These are phyloP conservation scores for Zingel zingel DNA, from an alignment of 2,113 vertebrate species.

Conservation along the genomic window DNA sequence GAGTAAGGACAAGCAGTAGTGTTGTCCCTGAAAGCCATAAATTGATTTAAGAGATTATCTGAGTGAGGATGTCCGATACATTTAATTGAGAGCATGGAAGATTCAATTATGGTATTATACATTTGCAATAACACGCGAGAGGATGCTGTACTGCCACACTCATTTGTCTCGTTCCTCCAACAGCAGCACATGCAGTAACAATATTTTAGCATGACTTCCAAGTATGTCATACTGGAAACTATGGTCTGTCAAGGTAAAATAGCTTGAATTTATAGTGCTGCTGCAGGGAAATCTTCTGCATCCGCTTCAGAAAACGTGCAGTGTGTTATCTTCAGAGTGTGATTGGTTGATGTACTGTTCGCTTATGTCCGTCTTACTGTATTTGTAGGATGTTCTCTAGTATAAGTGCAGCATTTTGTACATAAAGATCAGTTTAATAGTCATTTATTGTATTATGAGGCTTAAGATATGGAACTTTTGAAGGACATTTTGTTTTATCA, in stretches of 20 bases:
- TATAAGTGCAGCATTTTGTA: constrained; percentile 50
- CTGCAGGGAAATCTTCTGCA: constrained; percentile 28
- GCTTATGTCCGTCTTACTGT: constrained; percentile 26
- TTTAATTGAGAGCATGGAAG: constrained; percentile 2
- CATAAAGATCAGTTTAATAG: constrained; percentile 40
- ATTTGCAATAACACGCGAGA: constrained; percentile 60
- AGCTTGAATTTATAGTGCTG: constrained; percentile 36
- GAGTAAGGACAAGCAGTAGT: constrained; percentile 5
- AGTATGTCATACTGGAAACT: constrained; percentile 21
- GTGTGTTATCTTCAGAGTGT: constrained; percentile 21
- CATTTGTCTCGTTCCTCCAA: background rate
- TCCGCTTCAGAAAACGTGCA: constrained; percentile 25
- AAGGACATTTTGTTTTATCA: constrained; percentile 68
- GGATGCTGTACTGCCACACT: constrained; percentile 24
- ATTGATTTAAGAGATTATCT: constrained; percentile 8
- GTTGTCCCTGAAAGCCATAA: constrained; percentile 24
- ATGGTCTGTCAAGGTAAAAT: background rate
- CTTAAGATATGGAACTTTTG: constrained; percentile 46
- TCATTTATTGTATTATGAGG: constrained; percentile 46
- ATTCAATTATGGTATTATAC: background rate
- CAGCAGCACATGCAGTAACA: constrained; percentile 13
- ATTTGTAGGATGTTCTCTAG: constrained; percentile 50
- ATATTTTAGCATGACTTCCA: constrained; percentile 16
- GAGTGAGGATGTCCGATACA: constrained; percentile 10
- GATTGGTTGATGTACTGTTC: constrained; percentile 28